phyloP scores from a whole-genome alignment of 1,140 invertebrate species.

The Listronotus bonariensis region DNA sequence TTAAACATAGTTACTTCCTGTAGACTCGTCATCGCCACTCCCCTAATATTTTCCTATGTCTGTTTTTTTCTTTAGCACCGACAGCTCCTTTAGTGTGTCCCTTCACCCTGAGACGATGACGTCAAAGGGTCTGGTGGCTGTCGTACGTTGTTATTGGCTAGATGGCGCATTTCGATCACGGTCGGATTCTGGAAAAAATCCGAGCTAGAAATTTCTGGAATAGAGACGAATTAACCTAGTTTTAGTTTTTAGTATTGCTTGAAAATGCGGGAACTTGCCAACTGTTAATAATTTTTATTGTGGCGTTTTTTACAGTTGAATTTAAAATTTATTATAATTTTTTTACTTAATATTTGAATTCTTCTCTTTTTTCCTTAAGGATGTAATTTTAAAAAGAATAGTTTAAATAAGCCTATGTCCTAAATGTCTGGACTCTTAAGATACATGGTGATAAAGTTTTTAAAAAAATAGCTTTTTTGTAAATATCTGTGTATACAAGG shows the following conservation, averaged over 20 bases:
- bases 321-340: constrained; percentile 8
- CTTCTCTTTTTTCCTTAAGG: constrained; percentile 3
- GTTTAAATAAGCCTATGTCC: too few relatives aligned
- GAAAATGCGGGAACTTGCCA: constrained; percentile 9
- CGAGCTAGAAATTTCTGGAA: constrained; percentile 58
- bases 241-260: constrained; percentile 52
- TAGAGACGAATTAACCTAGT: constrained; percentile 56
- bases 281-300: constrained; percentile 9
- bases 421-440: too few relatives aligned
- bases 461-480: too few relatives aligned
- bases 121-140: constrained; percentile 5
- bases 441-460: too few relatives aligned
- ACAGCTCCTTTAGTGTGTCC: not conserved
- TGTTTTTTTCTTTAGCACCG: not conserved
- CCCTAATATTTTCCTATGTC: constrained; percentile 1
- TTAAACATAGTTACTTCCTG: constrained; percentile 27
- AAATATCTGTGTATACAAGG: too few relatives aligned
- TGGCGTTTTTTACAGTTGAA: too few relatives aligned
- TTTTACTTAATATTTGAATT: not conserved
- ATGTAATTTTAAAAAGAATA: too few relatives aligned
- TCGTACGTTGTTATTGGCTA: constrained; percentile 52
- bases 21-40: constrained; percentile 18
- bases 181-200: constrained; percentile 58
- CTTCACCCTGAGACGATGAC: not conserved
- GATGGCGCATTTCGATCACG: constrained; percentile 64